Evolutionary conservation across 2,888 invertebrate species (phyloP), one percentile per base, ranked within the genome.

Genomic region (Tinea pellionella): DNA sequence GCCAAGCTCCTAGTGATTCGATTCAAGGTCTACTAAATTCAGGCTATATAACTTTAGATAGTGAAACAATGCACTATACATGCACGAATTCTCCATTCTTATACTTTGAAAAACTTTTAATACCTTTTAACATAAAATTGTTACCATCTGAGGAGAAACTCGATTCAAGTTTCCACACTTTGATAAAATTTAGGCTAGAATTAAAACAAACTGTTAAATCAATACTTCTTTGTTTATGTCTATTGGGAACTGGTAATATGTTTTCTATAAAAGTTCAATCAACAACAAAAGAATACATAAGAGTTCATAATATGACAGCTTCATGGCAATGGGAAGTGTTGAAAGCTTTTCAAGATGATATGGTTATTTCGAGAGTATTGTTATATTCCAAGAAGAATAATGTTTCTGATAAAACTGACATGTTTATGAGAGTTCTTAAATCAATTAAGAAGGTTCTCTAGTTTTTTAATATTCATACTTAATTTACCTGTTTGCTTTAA

Each of bases 281-380:
- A 60, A 62, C 61, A 8, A 67, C 69, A 30, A 67, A 70, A 11
- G 66, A 65, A 42, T 64, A 68, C 3, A 66, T 85, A 30, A 69
- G 77, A 63, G 64, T 83, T 41, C 63, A 62, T 18, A 70, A 70
- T 62, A 66, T 85, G 64, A 69, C 76, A 19, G 70, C 80, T 1
- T 74, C 74, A 63, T 86, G 85, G 86, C 85, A 87, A 67, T 85
- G 86, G 85, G 79, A 84, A 67, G 72, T 85, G 61, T 64, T 85
- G n/a, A 77, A 78, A 64, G 68, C 74, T 37, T 81, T 70, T 63
- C 69, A 65, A 62, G 72, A 75, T 16, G 72, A 78, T 19, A 69
- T 12, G 1, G 59, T 59, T 16, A 18, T 41, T 12, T 16, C 11
- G 4, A 59, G 18, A 59, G 19, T 30, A 13, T 12, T 15, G 42